Evolutionary conservation across 2,113 vertebrate species (phyloP).

Genomic region (Leptodactylus fuscus): DNA sequence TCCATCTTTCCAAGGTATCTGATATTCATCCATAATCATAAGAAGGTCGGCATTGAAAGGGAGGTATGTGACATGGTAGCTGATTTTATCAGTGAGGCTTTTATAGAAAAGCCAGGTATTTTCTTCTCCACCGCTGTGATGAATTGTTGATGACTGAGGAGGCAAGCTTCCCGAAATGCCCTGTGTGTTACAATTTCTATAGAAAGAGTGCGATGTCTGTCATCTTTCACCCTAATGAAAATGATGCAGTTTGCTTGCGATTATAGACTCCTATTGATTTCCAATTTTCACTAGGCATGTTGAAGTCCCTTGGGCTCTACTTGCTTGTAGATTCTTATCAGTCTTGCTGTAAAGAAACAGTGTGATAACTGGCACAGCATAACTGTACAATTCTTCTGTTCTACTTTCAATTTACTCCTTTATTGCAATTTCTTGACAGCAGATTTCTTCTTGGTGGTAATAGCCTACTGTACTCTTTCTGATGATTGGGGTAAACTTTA

Average conservation of each 20-base stretch:
- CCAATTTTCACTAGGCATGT: constrained; percentile 77
- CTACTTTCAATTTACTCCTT: constrained; percentile 82
- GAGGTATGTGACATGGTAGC: constrained; percentile 50
- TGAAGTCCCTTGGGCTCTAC: constrained; percentile 71
- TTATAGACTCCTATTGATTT: constrained; percentile 87
- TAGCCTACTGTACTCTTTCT: constrained; percentile 63
- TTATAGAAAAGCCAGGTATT: constrained; percentile 54
- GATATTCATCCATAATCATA: constrained; percentile 49
- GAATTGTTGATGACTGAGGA: constrained; percentile 60
- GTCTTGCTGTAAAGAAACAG: constrained; percentile 77
- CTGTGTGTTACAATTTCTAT: constrained; percentile 54
- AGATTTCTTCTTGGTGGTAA: constrained; percentile 66
- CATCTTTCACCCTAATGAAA: constrained; percentile 76
- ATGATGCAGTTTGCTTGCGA: constrained; percentile 73
- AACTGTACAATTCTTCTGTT: constrained; percentile 74
- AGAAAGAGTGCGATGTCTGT: constrained; percentile 65
- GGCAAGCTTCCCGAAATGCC: constrained; percentile 61
- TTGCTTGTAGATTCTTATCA: constrained; percentile 74
- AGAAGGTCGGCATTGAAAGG: constrained; percentile 15
- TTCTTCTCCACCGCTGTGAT: constrained; percentile 48
- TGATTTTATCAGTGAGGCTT: constrained; percentile 61
- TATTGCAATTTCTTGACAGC: constrained; percentile 80
- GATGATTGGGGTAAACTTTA: constrained; percentile 67
- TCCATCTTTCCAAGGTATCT: constrained; percentile 2
- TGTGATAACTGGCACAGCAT: constrained; percentile 70